Evolutionary conservation across 2,888 invertebrate species (phyloP).

Genomic region (Melieria omissa): DNA sequence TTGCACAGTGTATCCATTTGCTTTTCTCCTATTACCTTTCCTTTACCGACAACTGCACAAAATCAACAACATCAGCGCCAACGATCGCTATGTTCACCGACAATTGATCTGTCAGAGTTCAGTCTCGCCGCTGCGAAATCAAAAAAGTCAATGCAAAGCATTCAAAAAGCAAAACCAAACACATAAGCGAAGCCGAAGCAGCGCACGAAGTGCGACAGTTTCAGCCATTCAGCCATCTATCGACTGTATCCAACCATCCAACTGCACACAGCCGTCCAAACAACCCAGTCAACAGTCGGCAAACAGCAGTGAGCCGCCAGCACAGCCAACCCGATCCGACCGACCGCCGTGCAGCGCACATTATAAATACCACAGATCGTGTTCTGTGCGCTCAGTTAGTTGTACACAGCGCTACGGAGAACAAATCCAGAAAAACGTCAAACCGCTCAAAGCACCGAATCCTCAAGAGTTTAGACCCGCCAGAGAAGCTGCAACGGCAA

Average conservation of each 20-base stretch:
- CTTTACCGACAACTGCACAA: too few relatives aligned
- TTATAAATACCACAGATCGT: constrained; percentile 58
- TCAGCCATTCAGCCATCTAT: background rate
- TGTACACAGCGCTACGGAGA: constrained; percentile 51
- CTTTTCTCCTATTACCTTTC: too few relatives aligned
- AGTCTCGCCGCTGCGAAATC: too few relatives aligned
- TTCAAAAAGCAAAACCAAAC: too few relatives aligned
- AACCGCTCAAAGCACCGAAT: background rate
- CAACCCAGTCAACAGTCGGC: constrained; percentile 8
- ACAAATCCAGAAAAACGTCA: constrained; percentile 29
- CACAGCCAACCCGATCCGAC: constrained; percentile 9
- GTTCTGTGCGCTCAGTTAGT: constrained; percentile 52
- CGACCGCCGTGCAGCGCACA: constrained; percentile 38
- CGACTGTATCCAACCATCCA: constrained; percentile 15
- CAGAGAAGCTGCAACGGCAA: constrained; percentile 29
- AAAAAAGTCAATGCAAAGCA: too few relatives aligned
- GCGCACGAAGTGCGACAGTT: background rate
- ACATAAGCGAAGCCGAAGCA: too few relatives aligned
- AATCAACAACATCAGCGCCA: too few relatives aligned
- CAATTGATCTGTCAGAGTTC: too few relatives aligned
- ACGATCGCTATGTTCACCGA: too few relatives aligned
- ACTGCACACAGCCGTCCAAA: constrained; percentile 2
- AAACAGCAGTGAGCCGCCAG: constrained; percentile 4
- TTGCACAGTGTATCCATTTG: too few relatives aligned
- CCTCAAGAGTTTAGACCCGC: background rate